A percentile compares a stretch with the other conserved stretches of the same genome.
Evolutionary conservation across 2,113 vertebrate genomes (phyloP).

Genomic region (Euleptes europaea): DNA sequence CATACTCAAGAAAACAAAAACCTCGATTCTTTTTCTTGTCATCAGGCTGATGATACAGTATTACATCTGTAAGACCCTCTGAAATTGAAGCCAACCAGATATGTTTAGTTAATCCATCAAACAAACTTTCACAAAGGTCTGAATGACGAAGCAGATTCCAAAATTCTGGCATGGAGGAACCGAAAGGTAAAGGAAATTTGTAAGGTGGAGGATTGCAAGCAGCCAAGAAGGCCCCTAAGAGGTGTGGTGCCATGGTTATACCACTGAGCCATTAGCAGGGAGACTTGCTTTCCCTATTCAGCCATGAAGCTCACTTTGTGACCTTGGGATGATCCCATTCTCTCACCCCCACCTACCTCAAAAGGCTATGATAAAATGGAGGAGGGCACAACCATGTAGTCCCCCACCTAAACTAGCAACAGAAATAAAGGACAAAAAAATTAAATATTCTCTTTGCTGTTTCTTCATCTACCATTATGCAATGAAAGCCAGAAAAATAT

Average conservation of each 20-base stretch:
- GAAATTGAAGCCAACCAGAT: constrained; percentile 61
- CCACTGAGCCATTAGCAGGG: too few species aligned
- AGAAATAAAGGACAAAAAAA: too few species aligned
- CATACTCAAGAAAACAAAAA: constrained; percentile 98
- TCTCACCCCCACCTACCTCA: too few species aligned
- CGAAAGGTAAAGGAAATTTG: neutral
- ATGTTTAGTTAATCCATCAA: constrained; percentile 27
- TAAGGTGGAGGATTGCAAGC: neutral
- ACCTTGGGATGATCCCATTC: too few species aligned
- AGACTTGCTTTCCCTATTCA: too few species aligned
- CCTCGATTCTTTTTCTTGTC: constrained; percentile 99
- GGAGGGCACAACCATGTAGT: too few species aligned
- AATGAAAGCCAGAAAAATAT: neutral
- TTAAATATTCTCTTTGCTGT: neutral
- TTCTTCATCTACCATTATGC: neutral
- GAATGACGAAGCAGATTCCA: neutral
- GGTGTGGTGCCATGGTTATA: neutral
- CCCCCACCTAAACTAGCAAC: too few species aligned
- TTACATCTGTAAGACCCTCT: constrained; percentile 98
- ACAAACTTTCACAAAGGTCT: neutral
- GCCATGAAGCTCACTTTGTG: too few species aligned
- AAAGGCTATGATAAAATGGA: too few species aligned
- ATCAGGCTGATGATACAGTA: constrained; percentile 96
- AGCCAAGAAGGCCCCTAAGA: neutral
- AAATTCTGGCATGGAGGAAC: neutral